Evolutionary conservation across 2,888 invertebrate species (phyloP).

Genomic region (Eremobia ochroleuca): DNA sequence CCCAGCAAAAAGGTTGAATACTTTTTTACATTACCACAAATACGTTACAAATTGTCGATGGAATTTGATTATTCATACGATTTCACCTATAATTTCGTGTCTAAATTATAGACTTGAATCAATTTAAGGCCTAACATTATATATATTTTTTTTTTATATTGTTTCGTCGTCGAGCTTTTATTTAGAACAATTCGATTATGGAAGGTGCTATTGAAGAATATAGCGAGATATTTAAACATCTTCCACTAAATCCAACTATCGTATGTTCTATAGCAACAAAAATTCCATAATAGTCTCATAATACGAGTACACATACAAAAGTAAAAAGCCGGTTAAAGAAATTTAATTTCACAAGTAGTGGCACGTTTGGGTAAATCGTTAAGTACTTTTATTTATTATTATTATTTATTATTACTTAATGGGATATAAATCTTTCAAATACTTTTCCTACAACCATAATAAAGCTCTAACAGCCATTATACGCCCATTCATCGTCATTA

Average conservation of each 20-base stretch:
- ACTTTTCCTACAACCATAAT: slow-evolving; percentile 31
- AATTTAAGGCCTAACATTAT: slow-evolving; percentile 66
- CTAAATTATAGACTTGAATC: slow-evolving; percentile 78
- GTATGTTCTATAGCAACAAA: not conserved
- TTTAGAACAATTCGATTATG: slow-evolving; percentile 27
- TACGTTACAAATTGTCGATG: slow-evolving; percentile 79
- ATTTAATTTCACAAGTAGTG: slow-evolving; percentile 2
- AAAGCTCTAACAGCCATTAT: slow-evolving; percentile 36
- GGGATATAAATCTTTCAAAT: slow-evolving; percentile 35
- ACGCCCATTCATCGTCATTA: slow-evolving; percentile 45
- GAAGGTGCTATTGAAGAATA: slow-evolving; percentile 1
- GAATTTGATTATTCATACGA: slow-evolving; percentile 76
- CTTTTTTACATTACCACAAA: slow-evolving; percentile 78
- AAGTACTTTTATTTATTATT: too few relatives aligned
- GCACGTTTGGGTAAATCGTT: slow-evolving; percentile 24
- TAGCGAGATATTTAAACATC: not conserved
- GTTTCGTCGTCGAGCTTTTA: slow-evolving; percentile 42
- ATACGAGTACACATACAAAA: not conserved
- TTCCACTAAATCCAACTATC: not conserved
- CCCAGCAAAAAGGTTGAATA: slow-evolving; percentile 69
- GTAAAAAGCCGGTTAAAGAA: not conserved
- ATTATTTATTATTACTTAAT: too few relatives aligned
- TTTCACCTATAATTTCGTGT: slow-evolving; percentile 82
- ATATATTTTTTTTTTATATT: slow-evolving; percentile 43
- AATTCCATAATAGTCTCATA: not conserved